A percentile compares a stretch with the other conserved stretches of the same genome.
Conservation (phyloP, 2,888 invertebrate species). For the Ditylenchus weischeri region DNA sequence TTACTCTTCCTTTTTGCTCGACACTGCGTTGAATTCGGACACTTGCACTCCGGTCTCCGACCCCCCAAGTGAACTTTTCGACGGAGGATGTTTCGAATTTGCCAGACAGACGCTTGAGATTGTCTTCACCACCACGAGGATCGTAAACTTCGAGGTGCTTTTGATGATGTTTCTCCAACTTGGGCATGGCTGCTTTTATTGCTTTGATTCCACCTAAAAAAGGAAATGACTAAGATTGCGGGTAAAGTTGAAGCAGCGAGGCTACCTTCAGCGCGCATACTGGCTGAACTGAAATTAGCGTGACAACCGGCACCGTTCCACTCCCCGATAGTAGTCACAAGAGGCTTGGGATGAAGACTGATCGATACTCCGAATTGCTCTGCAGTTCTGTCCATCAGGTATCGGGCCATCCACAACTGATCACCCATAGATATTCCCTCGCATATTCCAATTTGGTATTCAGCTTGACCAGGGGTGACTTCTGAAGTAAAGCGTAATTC, state of each 20-base stretch:
- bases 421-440: slow-evolving; percentile 63
- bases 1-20: not conserved
- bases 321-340: slow-evolving; percentile 65
- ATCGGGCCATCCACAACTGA: slow-evolving; percentile 63
- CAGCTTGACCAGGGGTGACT: slow-evolving; percentile 86
- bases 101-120: slow-evolving; percentile 83
- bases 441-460: slow-evolving; percentile 60
- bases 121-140: slow-evolving; percentile 72
- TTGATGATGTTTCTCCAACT: slow-evolving; percentile 82
- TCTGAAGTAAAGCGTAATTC: slow-evolving; percentile 64
- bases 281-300: slow-evolving; percentile 88
- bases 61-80: slow-evolving; percentile 78
- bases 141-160: slow-evolving; percentile 71
- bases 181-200: slow-evolving; percentile 74
- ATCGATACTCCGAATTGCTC: slow-evolving; percentile 64
- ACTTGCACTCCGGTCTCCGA: slow-evolving; percentile 55
- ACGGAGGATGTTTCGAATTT: slow-evolving; percentile 93
- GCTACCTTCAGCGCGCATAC: slow-evolving; percentile 71
- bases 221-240: too few species aligned
- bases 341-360: slow-evolving; percentile 63
- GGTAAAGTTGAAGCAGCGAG: not conserved
- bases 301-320: slow-evolving; percentile 97
- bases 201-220: slow-evolving; percentile 12
- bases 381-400: slow-evolving; percentile 62
- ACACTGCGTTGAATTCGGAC: slow-evolving; percentile 57